Evolutionary conservation across 2,113 vertebrate species (phyloP), one percentile per base, ranked within the genome.

Genomic region (Colius striatus): DNA sequence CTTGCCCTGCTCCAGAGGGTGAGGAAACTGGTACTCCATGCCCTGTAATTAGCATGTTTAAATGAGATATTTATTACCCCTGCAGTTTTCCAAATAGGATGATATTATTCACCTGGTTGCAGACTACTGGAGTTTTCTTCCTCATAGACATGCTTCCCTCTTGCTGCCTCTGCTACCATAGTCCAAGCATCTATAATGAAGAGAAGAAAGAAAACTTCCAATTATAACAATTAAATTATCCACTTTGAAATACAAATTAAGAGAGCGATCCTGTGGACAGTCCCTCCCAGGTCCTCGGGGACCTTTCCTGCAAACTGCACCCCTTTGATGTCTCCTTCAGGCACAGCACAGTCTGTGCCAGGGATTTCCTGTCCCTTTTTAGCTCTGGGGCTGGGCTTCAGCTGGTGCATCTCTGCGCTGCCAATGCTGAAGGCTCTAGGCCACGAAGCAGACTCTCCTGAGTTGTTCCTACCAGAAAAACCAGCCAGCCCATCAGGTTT

Each of bases 171-270:
- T 63, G 18, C 51, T 84, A 53, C 29, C 0, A 0, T 66, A 45
- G 55, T 66, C 58, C 30, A 23, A 60, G 43, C 57, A 75, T 38
- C 47, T 23, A 12, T 50, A 94, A 84, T 16, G 32, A 91, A 61
- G 51, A 84, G 50, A 77, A 60, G 58, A 62, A 73, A 63, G 68
- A 63, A 91, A 78, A 36, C 25, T 61, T 29, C 54, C 27, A 90
- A 41, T 85, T 91, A 91, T 48, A 21, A 16, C 50, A 82, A 76
- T 61, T 86, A 82, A 92, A 82, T 89, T 82, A 96, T 30, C 45
- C 41, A 63, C 71, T 79, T 89, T 25, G 71, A 92, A 94, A 84
- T 61, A 91, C 21, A 78, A 94, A 92, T 78, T 51, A 72, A 61
- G 34, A 77, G 54, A 89, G 34, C 26, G 38, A 45, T 73, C 41